Percentiles rank a stretch among this genome's conserved stretches.
Evolutionary conservation across 2,113 vertebrate species (phyloP).

Genomic region (Albula goreensis): DNA sequence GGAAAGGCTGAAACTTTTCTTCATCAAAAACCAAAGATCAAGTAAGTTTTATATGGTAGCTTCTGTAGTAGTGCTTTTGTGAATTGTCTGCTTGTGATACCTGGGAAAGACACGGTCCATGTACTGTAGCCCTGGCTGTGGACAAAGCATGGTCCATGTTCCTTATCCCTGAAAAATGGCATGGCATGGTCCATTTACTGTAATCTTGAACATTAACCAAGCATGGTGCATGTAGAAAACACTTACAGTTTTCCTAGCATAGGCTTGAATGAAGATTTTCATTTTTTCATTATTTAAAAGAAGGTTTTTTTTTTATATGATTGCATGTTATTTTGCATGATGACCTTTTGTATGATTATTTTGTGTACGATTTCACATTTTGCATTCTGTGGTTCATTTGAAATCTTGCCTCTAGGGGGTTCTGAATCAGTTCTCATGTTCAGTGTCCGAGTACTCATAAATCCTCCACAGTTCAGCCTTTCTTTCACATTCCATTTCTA

Average conservation of each 20-base stretch:
- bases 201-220: no score
- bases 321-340: background rate
- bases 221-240: no score
- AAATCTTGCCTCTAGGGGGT: no score
- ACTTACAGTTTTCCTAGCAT: no score
- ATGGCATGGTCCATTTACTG: no score
- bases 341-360: background rate
- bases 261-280: no score
- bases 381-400: background rate
- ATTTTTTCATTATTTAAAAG: background rate
- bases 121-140: no score
- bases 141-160: no score
- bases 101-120: background rate
- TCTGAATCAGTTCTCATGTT: background rate
- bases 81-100: background rate
- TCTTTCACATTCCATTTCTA: background rate
- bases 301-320: no score
- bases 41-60: slow-evolving; percentile 76
- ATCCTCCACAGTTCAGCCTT: background rate
- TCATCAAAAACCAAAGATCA: slow-evolving; percentile 99
- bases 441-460: background rate
- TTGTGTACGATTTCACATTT: background rate
- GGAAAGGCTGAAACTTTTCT: slow-evolving; percentile 96
- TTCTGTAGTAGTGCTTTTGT: background rate
- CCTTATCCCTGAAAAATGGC: no score